Percentiles rank a stretch among this genome's conserved stretches.
phyloP scores from a whole-genome alignment of 2,113 vertebrate species.

The Hiodon tergisus region DNA sequence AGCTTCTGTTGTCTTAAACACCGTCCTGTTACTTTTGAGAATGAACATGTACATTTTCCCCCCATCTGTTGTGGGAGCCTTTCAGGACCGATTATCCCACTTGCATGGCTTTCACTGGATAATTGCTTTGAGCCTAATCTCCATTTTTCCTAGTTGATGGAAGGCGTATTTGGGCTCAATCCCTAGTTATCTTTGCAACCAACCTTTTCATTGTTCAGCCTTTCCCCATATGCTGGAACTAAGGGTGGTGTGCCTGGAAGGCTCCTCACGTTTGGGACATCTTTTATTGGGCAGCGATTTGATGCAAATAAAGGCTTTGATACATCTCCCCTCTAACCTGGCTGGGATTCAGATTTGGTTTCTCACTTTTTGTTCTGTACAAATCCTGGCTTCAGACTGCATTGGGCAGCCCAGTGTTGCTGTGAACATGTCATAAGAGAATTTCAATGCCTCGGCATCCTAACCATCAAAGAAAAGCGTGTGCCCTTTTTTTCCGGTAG shows the following conservation, averaged over 20 bases:
- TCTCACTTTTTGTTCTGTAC: background rate
- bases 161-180: no score
- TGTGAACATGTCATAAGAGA: background rate
- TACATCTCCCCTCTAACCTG: background rate
- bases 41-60: slow-evolving; percentile 3
- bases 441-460: background rate
- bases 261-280: background rate
- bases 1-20: slow-evolving; percentile 10
- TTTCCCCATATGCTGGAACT: background rate
- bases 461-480: no score
- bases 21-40: slow-evolving; percentile 16
- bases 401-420: background rate
- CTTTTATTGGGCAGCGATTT: background rate
- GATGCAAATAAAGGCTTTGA: slow-evolving; percentile 16
- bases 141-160: no score
- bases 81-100: slow-evolving; percentile 2
- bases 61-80: slow-evolving; percentile 15
- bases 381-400: slow-evolving; percentile 1
- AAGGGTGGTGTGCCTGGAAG: slow-evolving; percentile 2
- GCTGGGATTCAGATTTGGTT: background rate
- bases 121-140: background rate
- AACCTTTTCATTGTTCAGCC: background rate
- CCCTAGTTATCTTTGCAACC: background rate
- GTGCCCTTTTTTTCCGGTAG: no score
- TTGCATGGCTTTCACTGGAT: background rate